Conservation (phyloP, 2,888 invertebrate genomes). For the Holacanthella duospinosa region DNA sequence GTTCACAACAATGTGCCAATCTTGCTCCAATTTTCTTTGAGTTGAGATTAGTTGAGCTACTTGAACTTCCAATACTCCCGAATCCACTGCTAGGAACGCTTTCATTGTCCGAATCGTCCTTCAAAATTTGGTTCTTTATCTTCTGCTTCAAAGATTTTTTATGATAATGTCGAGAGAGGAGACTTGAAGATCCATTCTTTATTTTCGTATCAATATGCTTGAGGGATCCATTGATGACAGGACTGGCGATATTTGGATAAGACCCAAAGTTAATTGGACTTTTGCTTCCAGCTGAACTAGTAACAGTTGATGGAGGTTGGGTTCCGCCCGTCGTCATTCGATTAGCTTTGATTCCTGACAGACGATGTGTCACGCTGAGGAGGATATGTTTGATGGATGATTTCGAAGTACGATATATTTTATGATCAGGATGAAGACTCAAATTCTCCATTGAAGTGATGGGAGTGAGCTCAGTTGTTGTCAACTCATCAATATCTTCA, state of each 20-base stretch:
- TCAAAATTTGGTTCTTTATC: constrained; percentile 39
- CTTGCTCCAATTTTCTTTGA: constrained; percentile 49
- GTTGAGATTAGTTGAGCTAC: constrained; percentile 29
- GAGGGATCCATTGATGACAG: neutral
- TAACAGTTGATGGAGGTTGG: neutral
- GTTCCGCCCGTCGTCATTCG: constrained; percentile 1
- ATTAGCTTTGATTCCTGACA: constrained; percentile 35
- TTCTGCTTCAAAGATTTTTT: constrained; percentile 41
- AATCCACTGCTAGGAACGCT: constrained; percentile 35
- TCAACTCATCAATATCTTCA: constrained; percentile 40
- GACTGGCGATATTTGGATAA: constrained; percentile 27
- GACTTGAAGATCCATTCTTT: constrained; percentile 6
- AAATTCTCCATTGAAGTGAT: constrained; percentile 46
- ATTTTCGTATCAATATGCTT: neutral
- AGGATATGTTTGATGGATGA: constrained; percentile 40
- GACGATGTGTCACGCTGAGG: constrained; percentile 38
- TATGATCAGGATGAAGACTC: constrained; percentile 64
- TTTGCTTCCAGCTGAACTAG: no score
- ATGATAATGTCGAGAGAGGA: constrained; percentile 31
- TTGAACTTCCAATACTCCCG: constrained; percentile 34
- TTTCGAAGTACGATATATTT: constrained; percentile 53
- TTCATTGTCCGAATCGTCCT: constrained; percentile 37
- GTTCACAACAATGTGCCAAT: constrained; percentile 52
- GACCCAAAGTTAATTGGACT: constrained; percentile 29
- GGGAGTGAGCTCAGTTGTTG: constrained; percentile 41